Base-by-base conservation (phyloP, 1,140 invertebrate species). In the Sweltsa coloradensis region DNA sequence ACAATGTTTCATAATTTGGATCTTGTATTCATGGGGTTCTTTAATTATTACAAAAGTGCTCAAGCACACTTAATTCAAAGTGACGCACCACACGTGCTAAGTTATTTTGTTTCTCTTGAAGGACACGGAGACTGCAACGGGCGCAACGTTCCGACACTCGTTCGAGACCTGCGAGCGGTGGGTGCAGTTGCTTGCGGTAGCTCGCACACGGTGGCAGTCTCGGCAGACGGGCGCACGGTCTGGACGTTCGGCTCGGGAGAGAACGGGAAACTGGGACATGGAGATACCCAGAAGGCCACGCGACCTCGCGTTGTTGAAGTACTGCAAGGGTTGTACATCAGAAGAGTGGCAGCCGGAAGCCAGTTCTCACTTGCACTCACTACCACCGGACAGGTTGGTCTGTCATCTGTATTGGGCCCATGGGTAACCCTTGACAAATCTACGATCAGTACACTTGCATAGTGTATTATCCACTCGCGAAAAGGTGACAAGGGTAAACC, bases 241-340 rank as follows among this genome's bases (percentile, higher is more conserved):
- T 81, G 78, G 78, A 78, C 76, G 9, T 80, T 79, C 63, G 78
- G 78, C 7, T 68, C 65, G 36, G 71, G 70, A 31, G 76, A 79
- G 55, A 68, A 70, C 60, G 76, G 77, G 14, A 76, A 78, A 60
- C 57, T 79, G 14, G 78, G 78, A 2, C 70, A 79, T 56, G 76
- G 74, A 27, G 73, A 78, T 47, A 72, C 68, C 63, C 45, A 67
- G 66, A 54, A 69, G 64, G 64, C 66, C 9, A 71, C 65, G 51
- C 66, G 68, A 42, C 79, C 79, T 3, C 76, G 76, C 57, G 64
- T 78, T 5, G 71, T 82, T 26, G 78, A 81, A 51, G 72, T 71
- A 26, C 58, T 83, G 22, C 70, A 74, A 56, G 75, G 76, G 9
- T 60, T 76, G 24, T 68, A 70, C 42, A 67, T 82, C 14, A 60